Base-by-base conservation (phyloP, 2,888 invertebrate species). In the Pristionchus japonicus region DNA sequence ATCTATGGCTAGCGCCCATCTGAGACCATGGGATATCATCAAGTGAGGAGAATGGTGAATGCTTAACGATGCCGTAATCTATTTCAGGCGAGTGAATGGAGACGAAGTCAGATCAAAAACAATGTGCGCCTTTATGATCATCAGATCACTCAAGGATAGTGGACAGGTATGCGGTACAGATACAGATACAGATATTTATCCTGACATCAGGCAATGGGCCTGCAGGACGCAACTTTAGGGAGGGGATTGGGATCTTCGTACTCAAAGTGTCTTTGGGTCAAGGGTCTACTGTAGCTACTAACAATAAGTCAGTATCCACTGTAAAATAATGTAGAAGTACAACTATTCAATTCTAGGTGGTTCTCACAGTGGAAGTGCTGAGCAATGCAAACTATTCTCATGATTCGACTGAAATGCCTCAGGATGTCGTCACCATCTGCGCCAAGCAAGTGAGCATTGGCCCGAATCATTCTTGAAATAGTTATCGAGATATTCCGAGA, bases 101-200 rank as follows among this genome's bases (percentile, higher is more conserved):
- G 52, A 20, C 17, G 52, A 20, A 27, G 82, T 83, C 7, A n/a
- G 49, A 17, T 27, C 82, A 9, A 83, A 83, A 49, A 34, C 82
- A n/a, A 83, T 83, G 82, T 83, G 82, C 82, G 52, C 31, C 49
- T 83, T 83, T 23, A 49, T 49, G 52, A 83, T 83, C 34, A n/a
- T 34, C 23, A 31, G 31, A 23, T 83, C 82, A 49, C 82, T 83
- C 13, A 20, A 23, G 27, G 82, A 52, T 23, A 83, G 27, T 34
- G 52, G 43, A 40, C 52, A 83, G 82, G 82, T 83, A 83, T n/a
- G n/a, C n/a, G n/a, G n/a, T n/a, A n/a, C n/a, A n/a, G n/a, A n/a
- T n/a, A n/a, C n/a, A n/a, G n/a, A n/a, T n/a, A n/a, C n/a, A n/a
- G n/a, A n/a, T n/a, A n/a, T n/a, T n/a, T n/a, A n/a, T n/a, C n/a